These are phyloP conservation scores for Poeciliopsis occidentalis DNA, from an alignment of 2,113 vertebrate genomes.

Conservation along the genomic window DNA sequence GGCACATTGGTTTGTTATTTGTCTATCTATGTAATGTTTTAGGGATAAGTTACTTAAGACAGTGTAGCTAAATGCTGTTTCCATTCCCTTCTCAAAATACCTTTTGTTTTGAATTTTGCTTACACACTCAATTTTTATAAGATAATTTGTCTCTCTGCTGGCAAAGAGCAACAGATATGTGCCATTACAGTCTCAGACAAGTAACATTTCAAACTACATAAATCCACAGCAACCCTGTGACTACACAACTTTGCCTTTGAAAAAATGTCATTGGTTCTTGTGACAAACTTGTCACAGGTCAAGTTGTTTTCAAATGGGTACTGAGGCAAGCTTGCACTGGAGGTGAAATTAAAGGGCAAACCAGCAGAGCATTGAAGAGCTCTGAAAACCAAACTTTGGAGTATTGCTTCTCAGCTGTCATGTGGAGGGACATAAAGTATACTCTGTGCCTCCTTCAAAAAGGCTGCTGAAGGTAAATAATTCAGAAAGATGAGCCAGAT, in stretches of 20 bases:
- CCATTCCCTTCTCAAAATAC: background rate
- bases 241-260: slow-evolving; percentile 52
- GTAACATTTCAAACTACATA: slow-evolving; percentile 50
- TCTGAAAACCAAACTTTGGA: slow-evolving; percentile 59
- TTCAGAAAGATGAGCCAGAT: slow-evolving; percentile 59
- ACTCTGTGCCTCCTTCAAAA: slow-evolving; percentile 53
- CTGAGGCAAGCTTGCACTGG: slow-evolving; percentile 49
- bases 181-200: slow-evolving; percentile 13
- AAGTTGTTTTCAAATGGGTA: slow-evolving; percentile 64
- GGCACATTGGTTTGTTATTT: too few relatives aligned
- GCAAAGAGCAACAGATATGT: slow-evolving; percentile 9
- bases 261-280: slow-evolving; percentile 46
- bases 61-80: too few relatives aligned
- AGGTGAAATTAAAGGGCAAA: slow-evolving; percentile 74
- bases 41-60: too few relatives aligned
- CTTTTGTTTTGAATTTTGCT: background rate
- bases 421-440: slow-evolving; percentile 60
- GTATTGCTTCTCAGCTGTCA: slow-evolving; percentile 64
- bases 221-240: slow-evolving; percentile 32
- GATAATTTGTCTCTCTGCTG: background rate
- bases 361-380: slow-evolving; percentile 61
- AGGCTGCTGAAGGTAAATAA: slow-evolving; percentile 67
- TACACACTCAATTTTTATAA: background rate
- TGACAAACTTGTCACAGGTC: slow-evolving; percentile 58
- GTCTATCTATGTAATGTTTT: too few relatives aligned